Conservation (phyloP, 2,113 vertebrate genomes). For the Apodemus speciosus region DNA sequence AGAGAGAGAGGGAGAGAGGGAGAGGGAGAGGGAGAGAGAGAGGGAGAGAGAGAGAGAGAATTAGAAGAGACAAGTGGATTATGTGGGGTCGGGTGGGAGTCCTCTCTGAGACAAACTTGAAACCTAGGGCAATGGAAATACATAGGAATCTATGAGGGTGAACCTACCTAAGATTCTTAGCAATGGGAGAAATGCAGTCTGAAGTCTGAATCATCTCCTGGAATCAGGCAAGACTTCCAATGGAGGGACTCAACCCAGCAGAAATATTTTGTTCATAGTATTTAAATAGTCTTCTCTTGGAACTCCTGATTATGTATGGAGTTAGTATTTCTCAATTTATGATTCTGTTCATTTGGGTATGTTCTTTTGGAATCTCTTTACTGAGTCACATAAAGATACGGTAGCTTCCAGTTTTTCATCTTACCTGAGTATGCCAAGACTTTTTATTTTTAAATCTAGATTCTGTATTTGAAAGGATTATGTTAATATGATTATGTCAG, state of each 20-base stretch:
- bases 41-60: neutral
- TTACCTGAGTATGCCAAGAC: neutral
- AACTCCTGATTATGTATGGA: neutral
- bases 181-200: neutral
- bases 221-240: neutral
- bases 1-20: too few species aligned
- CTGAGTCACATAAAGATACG: neutral
- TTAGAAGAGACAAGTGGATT: neutral
- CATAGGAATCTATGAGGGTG: neutral
- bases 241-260: neutral
- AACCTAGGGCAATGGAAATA: neutral
- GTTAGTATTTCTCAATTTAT: neutral
- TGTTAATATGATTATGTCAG: neutral
- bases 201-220: neutral
- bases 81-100: neutral
- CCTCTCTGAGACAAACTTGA: neutral
- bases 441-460: neutral
- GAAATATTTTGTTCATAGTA: neutral
- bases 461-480: neutral
- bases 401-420: neutral
- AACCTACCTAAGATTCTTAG: neutral
- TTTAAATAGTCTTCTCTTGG: neutral
- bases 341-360: neutral
- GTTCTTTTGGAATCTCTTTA: neutral
- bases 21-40: too few species aligned